Evolutionary conservation across 2,113 vertebrate genomes (phyloP), one percentile per base, ranked within the genome.

Genomic region (Rhinolophus sinicus): DNA sequence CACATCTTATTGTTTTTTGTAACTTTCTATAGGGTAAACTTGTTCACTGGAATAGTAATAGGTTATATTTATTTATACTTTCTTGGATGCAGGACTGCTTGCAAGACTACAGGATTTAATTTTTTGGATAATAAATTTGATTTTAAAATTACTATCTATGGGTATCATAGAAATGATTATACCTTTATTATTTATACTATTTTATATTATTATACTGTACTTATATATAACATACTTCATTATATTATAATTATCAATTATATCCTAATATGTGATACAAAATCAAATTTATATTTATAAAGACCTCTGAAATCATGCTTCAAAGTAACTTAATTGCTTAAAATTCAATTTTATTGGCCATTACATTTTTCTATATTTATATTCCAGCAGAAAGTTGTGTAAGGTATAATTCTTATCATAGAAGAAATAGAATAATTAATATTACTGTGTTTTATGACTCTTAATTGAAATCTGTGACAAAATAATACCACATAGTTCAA

Each of bases 271-370:
- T 38, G 6, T 72, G 8, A 85, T 70, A 85, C 26, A 93, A 81
- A 92, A 60, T 89, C 38, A 90, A 90, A 76, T 70, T 95, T 80
- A 47, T 70, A 73, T 70, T 84, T 75, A 77, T 76, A 84, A 62
- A 33, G 21, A 77, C 14, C 40, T 93, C 67, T 89, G 7, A 94
- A 92, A 94, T 97, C n/a, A 94, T 47, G 40, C 16, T 87, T 40
- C 21, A 86, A 85, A 91, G 26, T 90, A 94, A 94, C 11, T 76
- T 62, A 94, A 13, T 93, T 96, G 50, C 69, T 89, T 87, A 96
- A 94, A 96, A 94, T 91, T 96, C 26, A 78, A 58, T 96, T 91
- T 96, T 93, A 93, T 95, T 94, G 87, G 83, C 40, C 60, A 80
- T 94, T 52, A 93, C 0, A 94, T 84, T 96, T 44, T 90, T 87